A percentile compares a stretch with the other conserved stretches of the same genome.
phyloP scores from a whole-genome alignment of 1,140 invertebrate genomes.

The Hyphantria cunea region DNA sequence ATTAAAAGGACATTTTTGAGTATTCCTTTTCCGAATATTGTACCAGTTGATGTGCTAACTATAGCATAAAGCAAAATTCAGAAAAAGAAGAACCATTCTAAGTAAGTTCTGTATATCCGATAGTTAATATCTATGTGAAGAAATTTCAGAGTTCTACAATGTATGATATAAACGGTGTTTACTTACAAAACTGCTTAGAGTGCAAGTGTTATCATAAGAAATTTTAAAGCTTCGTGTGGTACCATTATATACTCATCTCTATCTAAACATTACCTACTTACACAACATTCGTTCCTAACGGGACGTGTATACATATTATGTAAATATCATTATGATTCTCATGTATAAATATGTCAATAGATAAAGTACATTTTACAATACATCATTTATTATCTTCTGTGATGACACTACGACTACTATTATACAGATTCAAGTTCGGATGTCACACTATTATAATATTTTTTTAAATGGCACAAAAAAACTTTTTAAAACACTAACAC shows the following conservation, averaged over 20 bases:
- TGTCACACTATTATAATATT: slow-evolving; percentile 77
- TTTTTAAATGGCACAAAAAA: slow-evolving; percentile 81
- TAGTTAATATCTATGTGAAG: slow-evolving; percentile 6
- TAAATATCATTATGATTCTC: slow-evolving; percentile 78
- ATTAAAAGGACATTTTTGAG: neutral
- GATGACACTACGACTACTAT: slow-evolving; percentile 75
- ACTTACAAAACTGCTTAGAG: slow-evolving; percentile 72
- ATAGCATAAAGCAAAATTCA: slow-evolving; percentile 15
- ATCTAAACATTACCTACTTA: slow-evolving; percentile 77
- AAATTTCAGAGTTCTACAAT: slow-evolving; percentile 21
- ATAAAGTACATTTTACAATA: slow-evolving; percentile 76
- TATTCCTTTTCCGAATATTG: slow-evolving; percentile 4
- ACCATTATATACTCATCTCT: slow-evolving; percentile 71
- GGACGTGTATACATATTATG: slow-evolving; percentile 81
- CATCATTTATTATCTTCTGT: slow-evolving; percentile 75
- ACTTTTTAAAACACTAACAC: slow-evolving; percentile 80
- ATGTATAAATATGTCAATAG: slow-evolving; percentile 79
- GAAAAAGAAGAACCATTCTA: slow-evolving; percentile 7
- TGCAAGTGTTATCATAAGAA: slow-evolving; percentile 80
- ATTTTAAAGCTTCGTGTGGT: slow-evolving; percentile 82
- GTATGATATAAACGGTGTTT: slow-evolving; percentile 48
- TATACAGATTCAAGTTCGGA: slow-evolving; percentile 80
- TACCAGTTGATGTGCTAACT: slow-evolving; percentile 2
- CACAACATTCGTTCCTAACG: slow-evolving; percentile 80
- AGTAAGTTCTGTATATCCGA: neutral